A percentile compares a stretch with the other conserved stretches of the same genome.
Evolutionary conservation across 2,888 invertebrate species (phyloP).

Genomic region (Melipona beecheii): DNA sequence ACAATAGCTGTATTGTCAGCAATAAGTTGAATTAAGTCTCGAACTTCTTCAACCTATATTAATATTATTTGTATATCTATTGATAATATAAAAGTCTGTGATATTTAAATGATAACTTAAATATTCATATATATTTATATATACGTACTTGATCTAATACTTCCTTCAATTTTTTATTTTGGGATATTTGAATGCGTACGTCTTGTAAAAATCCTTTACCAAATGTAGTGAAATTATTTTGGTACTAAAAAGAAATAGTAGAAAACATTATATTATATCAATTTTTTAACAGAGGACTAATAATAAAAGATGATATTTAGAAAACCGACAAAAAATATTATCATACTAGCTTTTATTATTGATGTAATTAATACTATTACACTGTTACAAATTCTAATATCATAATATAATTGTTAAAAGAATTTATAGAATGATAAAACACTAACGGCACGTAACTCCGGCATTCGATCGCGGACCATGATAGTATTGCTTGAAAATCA

Average conservation of each 20-base stretch:
- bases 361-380: constrained; percentile 4
- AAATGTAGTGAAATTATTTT: constrained; percentile 72
- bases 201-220: constrained; percentile 77
- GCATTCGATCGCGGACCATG: constrained; percentile 82
- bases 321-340: not conserved
- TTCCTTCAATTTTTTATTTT: constrained; percentile 78
- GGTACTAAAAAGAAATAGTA: constrained; percentile 64
- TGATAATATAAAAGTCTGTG: constrained; percentile 46
- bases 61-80: constrained; percentile 47
- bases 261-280: constrained; percentile 3
- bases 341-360: not conserved
- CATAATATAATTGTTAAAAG: not conserved
- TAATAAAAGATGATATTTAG: not conserved
- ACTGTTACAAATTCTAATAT: not conserved
- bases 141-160: constrained; percentile 80
- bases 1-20: constrained; percentile 79
- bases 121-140: constrained; percentile 17
- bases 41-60: constrained; percentile 81
- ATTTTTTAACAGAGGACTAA: not conserved
- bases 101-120: constrained; percentile 47
- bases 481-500: constrained; percentile 64
- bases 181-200: constrained; percentile 76
- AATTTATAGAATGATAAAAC: constrained; percentile 37
- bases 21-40: constrained; percentile 80
- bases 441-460: constrained; percentile 81